Evolutionary conservation across 1,140 invertebrate genomes (phyloP), one percentile per base, ranked within the genome.

Genomic region (Bemisia tabaci): DNA sequence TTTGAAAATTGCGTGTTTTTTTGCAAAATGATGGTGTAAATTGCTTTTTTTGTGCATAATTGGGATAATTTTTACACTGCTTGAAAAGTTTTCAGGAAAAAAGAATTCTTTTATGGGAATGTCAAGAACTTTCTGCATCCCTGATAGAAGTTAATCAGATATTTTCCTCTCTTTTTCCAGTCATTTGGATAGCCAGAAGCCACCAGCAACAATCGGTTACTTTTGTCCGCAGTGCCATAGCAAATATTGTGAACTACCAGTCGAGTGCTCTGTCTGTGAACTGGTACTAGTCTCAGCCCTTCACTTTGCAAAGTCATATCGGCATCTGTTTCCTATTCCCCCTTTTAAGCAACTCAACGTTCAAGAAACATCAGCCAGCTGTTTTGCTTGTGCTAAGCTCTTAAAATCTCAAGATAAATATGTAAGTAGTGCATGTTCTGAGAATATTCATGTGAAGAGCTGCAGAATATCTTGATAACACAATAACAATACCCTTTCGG

Each of bases 221-320:
- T 88, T 95, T 73, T 99, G 95, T 77, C 95, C 73, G 2, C 94
- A 97, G 75, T 99, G 97, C 79, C 85, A 87, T 68, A 93, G 92
- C 77, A 97, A 97, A 80, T 97, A 98, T 78, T 99, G 96, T 79
- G 94, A 98, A 77, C 82, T 98, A 69, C 97, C 97, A 0, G 92
- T 95, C 0, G 96, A 98, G 79, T 99, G 97, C 77, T 85, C 89
- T 75, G 88, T 90, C 17, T 99, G 97, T 80, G 93, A 92, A 12
- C 80, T 99, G 25, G 98, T 94, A 1, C 79, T 99, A n/a, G 95
- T 98, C 2, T 97, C 95, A 5, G 94, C 96, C 12, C 94, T 95
- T 21, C 96, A 99, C 81, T 82, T 99, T 58, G 95, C 96, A 11
- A 83, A 95, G 68, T 97, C 94, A 0, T 98, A 97, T 79, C 95